Percentiles rank a stretch among this genome's conserved stretches.
Conservation (phyloP, 2,113 vertebrate species). For the Danionella cerebrum region DNA sequence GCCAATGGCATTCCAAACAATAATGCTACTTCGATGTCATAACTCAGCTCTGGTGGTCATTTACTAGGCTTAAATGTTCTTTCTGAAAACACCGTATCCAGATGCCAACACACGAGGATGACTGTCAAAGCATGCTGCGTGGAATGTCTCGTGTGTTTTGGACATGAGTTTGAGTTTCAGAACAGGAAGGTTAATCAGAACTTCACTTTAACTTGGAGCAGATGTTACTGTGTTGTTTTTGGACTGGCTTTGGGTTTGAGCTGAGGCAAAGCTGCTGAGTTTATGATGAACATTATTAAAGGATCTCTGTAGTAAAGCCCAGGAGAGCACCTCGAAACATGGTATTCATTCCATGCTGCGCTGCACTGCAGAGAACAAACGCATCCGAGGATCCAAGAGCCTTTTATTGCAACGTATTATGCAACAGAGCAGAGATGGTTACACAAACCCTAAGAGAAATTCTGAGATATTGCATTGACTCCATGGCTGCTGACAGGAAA, state of each 20-base stretch:
- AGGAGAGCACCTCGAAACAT: background rate
- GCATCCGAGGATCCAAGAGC: background rate
- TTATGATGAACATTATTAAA: constrained; percentile 15
- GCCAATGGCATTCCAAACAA: background rate
- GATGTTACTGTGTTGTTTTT: constrained; percentile 18
- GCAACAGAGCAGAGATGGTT: background rate
- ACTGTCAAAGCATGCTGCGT: background rate
- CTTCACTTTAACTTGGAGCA: constrained; percentile 15
- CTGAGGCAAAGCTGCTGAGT: constrained; percentile 3
- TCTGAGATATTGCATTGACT: background rate
- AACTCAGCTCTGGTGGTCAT: no score
- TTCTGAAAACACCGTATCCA: background rate
- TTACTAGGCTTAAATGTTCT: background rate
- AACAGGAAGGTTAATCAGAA: constrained; percentile 6
- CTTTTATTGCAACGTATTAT: constrained; percentile 1
- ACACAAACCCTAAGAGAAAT: background rate
- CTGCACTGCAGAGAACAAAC: constrained; percentile 14
- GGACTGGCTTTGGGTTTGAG: background rate
- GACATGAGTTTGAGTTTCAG: background rate
- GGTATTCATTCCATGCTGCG: background rate
- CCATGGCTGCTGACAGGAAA: background rate
- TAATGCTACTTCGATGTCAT: no score
- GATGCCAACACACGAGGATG: background rate
- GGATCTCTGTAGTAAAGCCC: background rate
- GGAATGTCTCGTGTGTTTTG: constrained; percentile 4